Base-by-base conservation (phyloP, 2,797 vertebrate genomes). In the Oophaga sylvatica region DNA sequence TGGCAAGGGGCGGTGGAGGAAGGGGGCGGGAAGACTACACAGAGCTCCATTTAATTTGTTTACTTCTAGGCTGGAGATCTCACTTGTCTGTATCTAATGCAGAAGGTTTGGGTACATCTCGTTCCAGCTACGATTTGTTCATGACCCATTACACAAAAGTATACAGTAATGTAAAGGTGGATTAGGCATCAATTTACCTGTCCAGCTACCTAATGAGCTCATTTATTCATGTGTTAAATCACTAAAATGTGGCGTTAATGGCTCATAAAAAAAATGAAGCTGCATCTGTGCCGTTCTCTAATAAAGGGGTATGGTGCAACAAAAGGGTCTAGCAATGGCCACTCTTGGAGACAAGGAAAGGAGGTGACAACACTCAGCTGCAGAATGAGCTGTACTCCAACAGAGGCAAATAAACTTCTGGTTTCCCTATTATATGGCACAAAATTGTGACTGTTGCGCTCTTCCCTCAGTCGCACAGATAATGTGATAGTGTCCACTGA, bases 31-130 rank as follows among this genome's bases (percentile, higher is more conserved):
- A 81, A 73, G 60, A 77, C 63, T 76, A 78, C 41, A 31, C 67
- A 71, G 83, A 89, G 89, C 92, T 91, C 12, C 80, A 89, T 91
- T 92, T 60, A 35, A 88, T 90, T 82, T 88, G 73, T 60, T 84
- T 91, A 90, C 93, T 91, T 92, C 90, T 88, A 90, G 91, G 93
- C 92, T 89, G 91, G 35, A 20, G 75, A 59, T 35, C 76, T 56
- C 63, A 57, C 20, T 67, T n/a, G 76, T 80, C 26, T n/a, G 63
- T 59, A 67, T 78, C 48, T 77, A 48, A 77, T 26, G 48, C 48
- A 0, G 22, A 77, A 48, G 75, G 48, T 17, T 77, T 22, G 8
- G 75, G 22, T 48, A 77, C 75, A 77, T 77, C 45, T 77, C 12
- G 71, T 75, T 5, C n/a, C 29, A 26, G 60, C 45, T 53, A 22